These are phyloP conservation scores for Selene dorsalis DNA, from an alignment of 2,797 vertebrate species.

Conservation along the genomic window DNA sequence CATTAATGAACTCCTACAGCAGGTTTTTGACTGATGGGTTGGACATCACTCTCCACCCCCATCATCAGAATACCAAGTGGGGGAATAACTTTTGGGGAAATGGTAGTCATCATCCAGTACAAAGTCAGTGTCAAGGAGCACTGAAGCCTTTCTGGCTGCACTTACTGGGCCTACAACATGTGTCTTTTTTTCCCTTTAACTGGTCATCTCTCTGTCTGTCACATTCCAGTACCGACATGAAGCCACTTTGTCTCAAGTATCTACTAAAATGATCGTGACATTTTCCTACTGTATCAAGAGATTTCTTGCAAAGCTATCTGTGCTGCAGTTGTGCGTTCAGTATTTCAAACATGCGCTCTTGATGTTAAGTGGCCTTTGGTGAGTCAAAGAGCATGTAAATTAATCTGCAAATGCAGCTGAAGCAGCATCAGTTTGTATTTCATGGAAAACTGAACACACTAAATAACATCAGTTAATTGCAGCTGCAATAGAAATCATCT, in stretches of 20 bases:
- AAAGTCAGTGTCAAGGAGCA: too few relatives aligned
- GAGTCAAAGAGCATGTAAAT: constrained; percentile 46
- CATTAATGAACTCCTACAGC: too few relatives aligned
- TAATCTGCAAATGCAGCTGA: constrained; percentile 32
- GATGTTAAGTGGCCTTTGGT: constrained; percentile 43
- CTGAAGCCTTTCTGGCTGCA: background rate
- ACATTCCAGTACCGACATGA: background rate
- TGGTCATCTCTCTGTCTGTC: background rate
- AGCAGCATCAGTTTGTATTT: constrained; percentile 22
- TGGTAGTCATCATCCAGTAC: too few relatives aligned
- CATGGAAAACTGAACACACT: constrained; percentile 14
- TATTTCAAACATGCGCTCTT: constrained; percentile 43
- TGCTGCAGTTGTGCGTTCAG: constrained; percentile 24
- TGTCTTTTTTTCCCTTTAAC: background rate
- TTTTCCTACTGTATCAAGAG: constrained; percentile 26
- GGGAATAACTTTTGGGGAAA: too few relatives aligned
- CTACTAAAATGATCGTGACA: constrained; percentile 12
- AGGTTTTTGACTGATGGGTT: too few relatives aligned
- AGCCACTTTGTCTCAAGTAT: background rate
- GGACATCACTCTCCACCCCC: too few relatives aligned
- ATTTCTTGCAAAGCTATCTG: constrained; percentile 29
- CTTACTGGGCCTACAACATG: too few relatives aligned
- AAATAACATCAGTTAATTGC: constrained; percentile 4
- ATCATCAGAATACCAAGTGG: too few relatives aligned
- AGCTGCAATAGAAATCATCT: constrained; percentile 4